A percentile compares a stretch with the other conserved stretches of the same genome.
Evolutionary conservation across 2,113 vertebrate species (phyloP).

Genomic region (Notothenia coriiceps): DNA sequence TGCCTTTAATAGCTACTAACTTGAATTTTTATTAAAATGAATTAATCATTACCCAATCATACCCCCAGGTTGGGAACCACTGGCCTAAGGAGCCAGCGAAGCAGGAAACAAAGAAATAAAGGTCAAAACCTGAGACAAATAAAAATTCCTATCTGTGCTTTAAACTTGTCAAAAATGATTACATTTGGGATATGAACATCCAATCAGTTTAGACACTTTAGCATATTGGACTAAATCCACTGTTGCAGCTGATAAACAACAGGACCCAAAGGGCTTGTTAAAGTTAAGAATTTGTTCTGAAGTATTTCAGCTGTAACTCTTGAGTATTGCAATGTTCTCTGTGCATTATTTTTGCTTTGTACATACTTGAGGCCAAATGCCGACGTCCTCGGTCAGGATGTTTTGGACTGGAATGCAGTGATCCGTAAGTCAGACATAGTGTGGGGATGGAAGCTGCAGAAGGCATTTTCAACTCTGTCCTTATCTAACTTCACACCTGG

Average conservation of each 20-base stretch:
- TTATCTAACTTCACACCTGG: slow-evolving; percentile 74
- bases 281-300: slow-evolving; percentile 4
- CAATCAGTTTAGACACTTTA: neutral
- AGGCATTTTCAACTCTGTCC: slow-evolving; percentile 53
- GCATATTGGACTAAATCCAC: neutral
- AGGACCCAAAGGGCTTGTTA: slow-evolving; percentile 26
- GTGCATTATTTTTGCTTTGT: slow-evolving; percentile 12
- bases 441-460: slow-evolving; percentile 22
- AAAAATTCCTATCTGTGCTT: slow-evolving; percentile 17
- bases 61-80: too few relatives aligned
- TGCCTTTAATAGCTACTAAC: too few relatives aligned
- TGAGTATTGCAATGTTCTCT: slow-evolving; percentile 11
- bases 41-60: too few relatives aligned
- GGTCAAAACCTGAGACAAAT: slow-evolving; percentile 54
- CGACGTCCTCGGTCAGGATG: slow-evolving; percentile 3
- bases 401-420: slow-evolving; percentile 31
- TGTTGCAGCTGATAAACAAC: slow-evolving; percentile 17
- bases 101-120: slow-evolving; percentile 52
- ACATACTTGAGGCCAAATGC: slow-evolving; percentile 19
- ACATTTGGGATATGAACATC: neutral
- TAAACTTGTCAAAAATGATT: slow-evolving; percentile 42
- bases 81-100: slow-evolving; percentile 28
- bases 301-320: slow-evolving; percentile 21
- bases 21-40: too few relatives aligned
- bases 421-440: slow-evolving; percentile 9